Percentiles rank a stretch among this genome's conserved stretches.
Conservation (phyloP, 2,797 vertebrate species). For the Hypotaenidia philippensis region DNA sequence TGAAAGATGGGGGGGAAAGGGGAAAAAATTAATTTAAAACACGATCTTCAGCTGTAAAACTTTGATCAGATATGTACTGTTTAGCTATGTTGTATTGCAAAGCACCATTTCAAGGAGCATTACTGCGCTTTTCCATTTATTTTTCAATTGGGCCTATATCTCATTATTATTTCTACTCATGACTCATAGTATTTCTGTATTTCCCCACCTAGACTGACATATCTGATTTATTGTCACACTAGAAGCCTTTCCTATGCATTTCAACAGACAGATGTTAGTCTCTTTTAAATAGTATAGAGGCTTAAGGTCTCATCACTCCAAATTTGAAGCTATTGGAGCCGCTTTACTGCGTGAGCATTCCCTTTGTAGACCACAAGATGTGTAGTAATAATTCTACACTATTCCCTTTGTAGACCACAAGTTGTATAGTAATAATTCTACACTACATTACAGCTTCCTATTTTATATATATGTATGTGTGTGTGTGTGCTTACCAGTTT, state of each 20-base stretch:
- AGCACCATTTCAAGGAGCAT: background rate
- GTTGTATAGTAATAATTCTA: background rate
- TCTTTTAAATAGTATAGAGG: background rate
- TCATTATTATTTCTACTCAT: background rate
- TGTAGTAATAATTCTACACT: background rate
- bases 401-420: background rate
- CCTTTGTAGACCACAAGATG: background rate
- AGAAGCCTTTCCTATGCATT: background rate
- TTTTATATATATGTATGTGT: background rate
- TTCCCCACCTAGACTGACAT: background rate
- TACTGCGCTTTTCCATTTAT: background rate
- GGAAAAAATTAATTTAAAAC: too few relatives aligned
- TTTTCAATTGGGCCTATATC: background rate
- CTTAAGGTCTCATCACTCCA: background rate
- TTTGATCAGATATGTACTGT: background rate
- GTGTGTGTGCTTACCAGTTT: background rate
- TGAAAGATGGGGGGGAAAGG: background rate
- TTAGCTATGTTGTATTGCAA: background rate
- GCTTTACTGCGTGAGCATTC: background rate
- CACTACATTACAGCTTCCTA: background rate
- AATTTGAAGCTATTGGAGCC: background rate
- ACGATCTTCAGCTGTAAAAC: background rate
- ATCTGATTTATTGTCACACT: background rate
- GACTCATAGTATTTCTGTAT: background rate
- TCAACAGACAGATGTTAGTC: background rate